Evolutionary conservation across 2,888 invertebrate species (phyloP).

Genomic region (Dicycla oo): DNA sequence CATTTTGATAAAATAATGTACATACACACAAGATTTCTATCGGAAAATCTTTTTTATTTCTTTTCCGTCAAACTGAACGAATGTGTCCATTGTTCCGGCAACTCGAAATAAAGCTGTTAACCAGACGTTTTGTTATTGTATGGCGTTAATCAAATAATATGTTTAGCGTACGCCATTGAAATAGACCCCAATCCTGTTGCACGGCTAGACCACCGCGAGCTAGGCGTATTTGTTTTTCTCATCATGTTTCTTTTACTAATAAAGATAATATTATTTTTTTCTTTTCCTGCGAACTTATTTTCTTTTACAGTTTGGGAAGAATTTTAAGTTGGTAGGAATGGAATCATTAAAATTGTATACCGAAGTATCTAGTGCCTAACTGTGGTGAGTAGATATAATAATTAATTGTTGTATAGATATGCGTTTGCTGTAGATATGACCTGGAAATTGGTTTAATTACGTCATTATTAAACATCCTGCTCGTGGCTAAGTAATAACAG

Average conservation of each 20-base stretch:
- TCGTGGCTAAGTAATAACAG: no score
- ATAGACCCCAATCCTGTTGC: conserved; percentile 31
- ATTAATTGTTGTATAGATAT: no score
- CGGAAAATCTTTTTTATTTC: conserved; percentile 23
- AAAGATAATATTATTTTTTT: conserved; percentile 31
- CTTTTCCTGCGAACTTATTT: not conserved
- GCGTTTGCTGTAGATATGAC: no score
- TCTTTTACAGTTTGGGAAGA: not conserved
- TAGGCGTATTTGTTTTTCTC: conserved; percentile 49
- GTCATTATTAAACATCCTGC: not conserved
- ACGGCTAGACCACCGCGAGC: conserved; percentile 44
- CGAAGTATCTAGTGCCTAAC: no score
- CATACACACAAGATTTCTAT: not conserved
- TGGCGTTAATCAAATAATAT: conserved; percentile 63
- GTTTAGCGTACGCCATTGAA: conserved; percentile 57
- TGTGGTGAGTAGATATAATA: no score
- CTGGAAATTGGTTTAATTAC: not conserved
- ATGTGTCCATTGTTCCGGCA: conserved; percentile 36
- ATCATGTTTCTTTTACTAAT: conserved; percentile 13
- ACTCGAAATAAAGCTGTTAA: conserved; percentile 49
- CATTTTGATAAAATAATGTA: not conserved
- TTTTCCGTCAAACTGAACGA: conserved; percentile 1
- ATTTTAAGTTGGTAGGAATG: not conserved
- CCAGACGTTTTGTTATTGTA: conserved; percentile 59
- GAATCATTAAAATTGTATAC: no score